A percentile compares a stretch with the other conserved stretches of the same genome.
phyloP scores from a whole-genome alignment of 2,797 vertebrate genomes.

The Pelobates cultripes region DNA sequence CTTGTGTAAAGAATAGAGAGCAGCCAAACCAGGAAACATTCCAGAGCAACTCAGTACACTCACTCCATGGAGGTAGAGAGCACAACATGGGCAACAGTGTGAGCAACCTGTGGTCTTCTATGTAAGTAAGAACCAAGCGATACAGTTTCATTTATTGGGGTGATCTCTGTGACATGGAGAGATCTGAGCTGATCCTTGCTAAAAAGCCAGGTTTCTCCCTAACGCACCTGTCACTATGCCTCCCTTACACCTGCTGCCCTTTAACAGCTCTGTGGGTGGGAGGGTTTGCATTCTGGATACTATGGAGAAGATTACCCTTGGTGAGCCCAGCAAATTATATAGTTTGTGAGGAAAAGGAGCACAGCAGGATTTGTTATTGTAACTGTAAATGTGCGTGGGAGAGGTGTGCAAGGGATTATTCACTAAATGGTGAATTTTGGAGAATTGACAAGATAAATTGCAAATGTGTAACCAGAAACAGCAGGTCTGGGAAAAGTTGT shows the following conservation, averaged over 20 bases:
- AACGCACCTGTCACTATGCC: not conserved
- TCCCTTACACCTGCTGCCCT: conserved; percentile 19
- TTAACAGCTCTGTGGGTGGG: not conserved
- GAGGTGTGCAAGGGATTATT: too few relatives aligned
- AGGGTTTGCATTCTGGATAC: too few relatives aligned
- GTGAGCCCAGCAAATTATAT: too few relatives aligned
- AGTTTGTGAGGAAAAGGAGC: too few relatives aligned
- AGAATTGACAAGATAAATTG: too few relatives aligned
- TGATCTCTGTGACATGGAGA: not conserved
- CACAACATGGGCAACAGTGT: conserved; percentile 36
- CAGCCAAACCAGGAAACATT: conserved; percentile 41
- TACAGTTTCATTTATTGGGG: not conserved
- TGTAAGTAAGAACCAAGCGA: conserved; percentile 17
- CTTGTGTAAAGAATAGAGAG: conserved; percentile 21
- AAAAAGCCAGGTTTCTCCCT: not conserved
- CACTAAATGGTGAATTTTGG: too few relatives aligned
- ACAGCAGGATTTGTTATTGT: too few relatives aligned
- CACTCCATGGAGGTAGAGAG: conserved; percentile 35
- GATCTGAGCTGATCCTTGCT: not conserved
- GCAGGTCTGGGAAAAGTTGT: too few relatives aligned
- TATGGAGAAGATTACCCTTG: too few relatives aligned
- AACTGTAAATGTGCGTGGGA: too few relatives aligned
- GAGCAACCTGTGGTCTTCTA: conserved; percentile 1
- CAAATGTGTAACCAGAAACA: too few relatives aligned
- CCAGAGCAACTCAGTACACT: not conserved